Base-by-base conservation (phyloP, 2,888 invertebrate species). In the Trypoxylon attenuatum region DNA sequence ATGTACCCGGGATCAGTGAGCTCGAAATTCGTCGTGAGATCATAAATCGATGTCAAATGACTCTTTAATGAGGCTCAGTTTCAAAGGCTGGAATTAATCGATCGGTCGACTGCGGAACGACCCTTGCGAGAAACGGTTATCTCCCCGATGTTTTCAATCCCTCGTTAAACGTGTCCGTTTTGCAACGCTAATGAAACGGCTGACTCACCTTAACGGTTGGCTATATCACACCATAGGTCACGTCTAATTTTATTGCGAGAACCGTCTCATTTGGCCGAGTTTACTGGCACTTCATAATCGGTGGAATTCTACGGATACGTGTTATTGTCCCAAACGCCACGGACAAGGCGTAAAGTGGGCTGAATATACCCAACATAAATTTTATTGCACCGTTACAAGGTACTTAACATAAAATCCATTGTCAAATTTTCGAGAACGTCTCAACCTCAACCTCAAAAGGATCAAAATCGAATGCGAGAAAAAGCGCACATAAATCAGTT, bases 21-120 rank as follows among this genome's bases (percentile, higher is more conserved):
- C 27, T 27, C 27, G 27, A 27, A 5, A n/a, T n/a, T n/a, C n/a
- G n/a, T n/a, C n/a, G n/a, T n/a, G n/a, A n/a, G n/a, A n/a, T n/a
- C 15, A 25, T 27, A 33, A 38, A 42, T 50, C 56, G 45, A 54
- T 57, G 50, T 56, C 54, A 51, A 56, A 51, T 59, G 47, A 22
- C 8, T 45, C 19, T 66, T 59, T 57, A 69, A 59, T 27, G 62
- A 71, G 58, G 66, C n/a, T n/a, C n/a, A n/a, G n/a, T 58, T 56
- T 66, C 66, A 62, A 54, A 71, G 55, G 57, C 56, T 59, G 41
- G 58, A 58, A 43, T 69, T 61, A 57, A 62, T 65, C 61, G 71
- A 71, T 71, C 69, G 70, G 50, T 58, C 42, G 59, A 55, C 53
- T 47, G 21, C 52, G 52, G 49, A 33, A 15, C 65, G 69, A 70